Conservation (phyloP, 2,888 invertebrate species). For the Macrophya alboannulata region DNA sequence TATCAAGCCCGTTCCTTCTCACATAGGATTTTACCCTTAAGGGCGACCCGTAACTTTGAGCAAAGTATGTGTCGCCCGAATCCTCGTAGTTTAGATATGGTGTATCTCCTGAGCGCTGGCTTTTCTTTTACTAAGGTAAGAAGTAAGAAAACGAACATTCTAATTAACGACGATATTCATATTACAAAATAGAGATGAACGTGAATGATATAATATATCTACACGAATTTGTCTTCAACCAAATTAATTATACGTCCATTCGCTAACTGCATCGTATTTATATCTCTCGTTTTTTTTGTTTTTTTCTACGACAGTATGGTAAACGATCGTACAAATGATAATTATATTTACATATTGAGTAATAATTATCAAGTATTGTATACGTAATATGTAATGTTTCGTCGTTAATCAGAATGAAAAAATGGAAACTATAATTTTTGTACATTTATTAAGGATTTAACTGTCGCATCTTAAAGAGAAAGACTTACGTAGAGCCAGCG, state of each 20-base stretch:
- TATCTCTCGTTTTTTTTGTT: neutral
- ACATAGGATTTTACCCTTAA: constrained; percentile 54
- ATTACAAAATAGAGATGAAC: neutral
- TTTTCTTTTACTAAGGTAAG: constrained; percentile 11
- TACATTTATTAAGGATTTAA: constrained; percentile 29
- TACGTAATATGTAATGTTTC: neutral
- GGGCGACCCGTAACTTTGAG: constrained; percentile 20
- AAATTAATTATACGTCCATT: constrained; percentile 18
- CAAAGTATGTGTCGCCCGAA: constrained; percentile 20
- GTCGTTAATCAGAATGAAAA: constrained; percentile 32
- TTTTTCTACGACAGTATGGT: neutral
- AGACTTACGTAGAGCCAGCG: constrained; percentile 22
- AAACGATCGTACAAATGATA: neutral
- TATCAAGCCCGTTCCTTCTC: constrained; percentile 72
- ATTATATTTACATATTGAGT: neutral
- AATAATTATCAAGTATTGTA: neutral
- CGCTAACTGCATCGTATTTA: neutral
- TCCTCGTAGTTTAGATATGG: constrained; percentile 19
- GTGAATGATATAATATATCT: neutral
- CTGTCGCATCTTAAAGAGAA: constrained; percentile 10
- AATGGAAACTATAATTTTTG: constrained; percentile 39
- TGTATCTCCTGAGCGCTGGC: constrained; percentile 46
- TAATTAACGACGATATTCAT: constrained; percentile 27
- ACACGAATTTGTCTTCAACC: neutral
- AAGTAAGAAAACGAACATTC: neutral